Evolutionary conservation across 1,140 invertebrate genomes (phyloP).

Genomic region (Lordiphosa stackelbergi): DNA sequence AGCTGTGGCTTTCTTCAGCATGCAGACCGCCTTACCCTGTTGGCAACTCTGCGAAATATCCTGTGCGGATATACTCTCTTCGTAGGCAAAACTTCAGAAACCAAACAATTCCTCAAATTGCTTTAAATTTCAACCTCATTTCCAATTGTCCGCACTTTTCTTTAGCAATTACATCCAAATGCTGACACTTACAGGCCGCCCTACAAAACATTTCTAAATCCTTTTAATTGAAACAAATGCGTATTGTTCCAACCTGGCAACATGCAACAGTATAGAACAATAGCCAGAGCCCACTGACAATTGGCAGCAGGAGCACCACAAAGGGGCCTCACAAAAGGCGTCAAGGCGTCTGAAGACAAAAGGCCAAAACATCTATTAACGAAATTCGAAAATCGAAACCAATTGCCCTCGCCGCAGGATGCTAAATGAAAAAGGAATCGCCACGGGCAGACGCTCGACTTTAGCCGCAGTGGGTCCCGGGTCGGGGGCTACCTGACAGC

Average conservation of each 20-base stretch:
- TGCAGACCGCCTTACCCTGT: too few relatives aligned
- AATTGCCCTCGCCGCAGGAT: slow-evolving; percentile 69
- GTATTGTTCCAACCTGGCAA: slow-evolving; percentile 41
- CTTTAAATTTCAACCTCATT: slow-evolving; percentile 9
- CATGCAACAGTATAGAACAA: slow-evolving; percentile 22
- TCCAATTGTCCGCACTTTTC: slow-evolving; percentile 46
- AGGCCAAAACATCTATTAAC: slow-evolving; percentile 52
- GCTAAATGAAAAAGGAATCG: slow-evolving; percentile 71
- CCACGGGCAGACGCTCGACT: slow-evolving; percentile 49
- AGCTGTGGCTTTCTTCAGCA: too few relatives aligned
- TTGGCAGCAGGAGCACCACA: slow-evolving; percentile 11
- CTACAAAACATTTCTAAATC: slow-evolving; percentile 44
- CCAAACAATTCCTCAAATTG: too few relatives aligned
- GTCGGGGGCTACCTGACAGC: slow-evolving; percentile 46
- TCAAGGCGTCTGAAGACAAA: slow-evolving; percentile 70
- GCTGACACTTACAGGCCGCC: slow-evolving; percentile 39
- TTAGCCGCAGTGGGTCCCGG: slow-evolving; percentile 64
- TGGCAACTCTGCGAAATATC: too few relatives aligned
- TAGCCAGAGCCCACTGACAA: slow-evolving; percentile 5
- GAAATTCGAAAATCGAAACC: slow-evolving; percentile 61
- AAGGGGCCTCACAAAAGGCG: slow-evolving; percentile 53
- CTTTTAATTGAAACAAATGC: slow-evolving; percentile 74
- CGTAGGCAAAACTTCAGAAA: too few relatives aligned
- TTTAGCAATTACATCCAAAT: slow-evolving; percentile 29
- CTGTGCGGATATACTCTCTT: too few relatives aligned